Evolutionary conservation across 2,888 invertebrate species (phyloP), one percentile per base, ranked within the genome.

Genomic region (Pharmacophagus antenor): DNA sequence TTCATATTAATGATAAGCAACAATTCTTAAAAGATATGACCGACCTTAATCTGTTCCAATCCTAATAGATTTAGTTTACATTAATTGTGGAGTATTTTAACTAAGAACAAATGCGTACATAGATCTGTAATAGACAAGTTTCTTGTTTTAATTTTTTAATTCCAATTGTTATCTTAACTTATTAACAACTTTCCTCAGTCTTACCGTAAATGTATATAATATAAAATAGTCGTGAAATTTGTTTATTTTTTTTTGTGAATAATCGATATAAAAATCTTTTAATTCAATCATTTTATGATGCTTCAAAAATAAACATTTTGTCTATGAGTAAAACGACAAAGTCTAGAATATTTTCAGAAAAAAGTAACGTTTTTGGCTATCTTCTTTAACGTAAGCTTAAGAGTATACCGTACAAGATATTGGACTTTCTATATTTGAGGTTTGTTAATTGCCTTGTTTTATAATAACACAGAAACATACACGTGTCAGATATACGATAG

Each of bases 281-380:
- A 56, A 27, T 46, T 17, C 53, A 49, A 46, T 58, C 58, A 46
- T 23, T 27, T 37, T 52, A 22, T 37, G 58, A 58, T 48, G 58
- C 58, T 58, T 53, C 25, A 5, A 31, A 62, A 56, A 59, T 42
- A 52, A 61, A 42, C 64, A 47, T 65, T 62, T 76, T 77, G 82
- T 80, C 81, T 82, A 79, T 84, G 82, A 69, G 61, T 67, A 68
- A 71, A 72, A 72, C 66, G 69, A 74, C 74, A 72, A 74, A 76
- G 75, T 74, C 68, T 69, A 80, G 76, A 77, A 56, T 37, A 75
- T n/a, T 81, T 83, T 80, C 70, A 70, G 71, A 71, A 75, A 77
- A 63, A 67, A 63, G 63, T 62, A 52, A 56, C 63, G 58, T 63
- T 63, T 48, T 65, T 58, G 60, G 58, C 60, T 56, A 56, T 54